Evolutionary conservation across 2,888 invertebrate species (phyloP), one percentile per base, ranked within the genome.

Genomic region (Drosophila testacea): DNA sequence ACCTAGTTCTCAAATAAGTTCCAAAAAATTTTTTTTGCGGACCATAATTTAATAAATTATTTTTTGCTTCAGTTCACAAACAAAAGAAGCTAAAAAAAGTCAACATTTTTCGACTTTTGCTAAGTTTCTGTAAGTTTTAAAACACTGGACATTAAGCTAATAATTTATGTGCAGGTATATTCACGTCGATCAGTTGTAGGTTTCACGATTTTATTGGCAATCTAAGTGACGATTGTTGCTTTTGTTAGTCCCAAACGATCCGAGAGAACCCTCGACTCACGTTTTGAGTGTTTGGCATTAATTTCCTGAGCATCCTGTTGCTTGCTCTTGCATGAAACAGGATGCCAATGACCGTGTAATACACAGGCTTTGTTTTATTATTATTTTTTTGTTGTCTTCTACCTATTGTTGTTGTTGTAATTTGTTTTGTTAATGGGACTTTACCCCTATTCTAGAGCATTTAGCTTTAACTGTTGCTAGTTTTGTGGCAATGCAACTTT

Each of bases 261-360:
- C 50, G 60, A 67, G 13, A 59, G 71, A 69, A 55, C 79, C 80
- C 80, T 73, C 67, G 27, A 32, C 27, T 7, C 59, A 34, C 22
- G 59, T 57, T 69, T 52, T 59, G 63, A 56, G 71, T 73, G 63
- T 52, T 67, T 73, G 68, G 79, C 83, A 74, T 84, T 76, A 67
- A 84, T 83, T 84, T 81, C 79, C 77, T 70, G 69, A 57, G 88
- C 90, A 89, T 90, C 90, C 90, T 90, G 90, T 82, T 90, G 90
- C 81, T 84, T 80, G 90, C 66, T 90, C 81, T 88, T 81, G 77
- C 90, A 83, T 90, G 81, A 89, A 90, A 90, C 90, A 90, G 90
- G 90, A 90, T 90, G 90, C 79, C 89, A 89, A 88, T 72, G 81
- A 90, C 70, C 88, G 89, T 89, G 79, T 88, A 89, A 89, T 85